Conservation (phyloP, 35 echinoderm and acorn worm species). For the Ophiothrix spiculata region DNA sequence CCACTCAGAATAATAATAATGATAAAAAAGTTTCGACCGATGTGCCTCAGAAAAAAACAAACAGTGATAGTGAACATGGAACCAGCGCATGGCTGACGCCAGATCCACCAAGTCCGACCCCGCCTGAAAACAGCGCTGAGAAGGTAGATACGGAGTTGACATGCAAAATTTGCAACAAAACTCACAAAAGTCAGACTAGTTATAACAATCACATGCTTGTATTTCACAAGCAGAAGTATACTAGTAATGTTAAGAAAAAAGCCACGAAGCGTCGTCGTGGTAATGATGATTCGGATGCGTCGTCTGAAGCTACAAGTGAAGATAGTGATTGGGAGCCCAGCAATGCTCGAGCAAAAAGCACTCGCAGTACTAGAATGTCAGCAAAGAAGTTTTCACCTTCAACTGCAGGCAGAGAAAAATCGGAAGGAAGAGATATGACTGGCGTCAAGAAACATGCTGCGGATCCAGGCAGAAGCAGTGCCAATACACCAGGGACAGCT, state of each 20-base stretch:
- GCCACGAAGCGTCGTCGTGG: not conserved
- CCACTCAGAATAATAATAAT: too few relatives aligned
- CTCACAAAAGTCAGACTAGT: not conserved
- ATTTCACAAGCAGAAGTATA: not conserved
- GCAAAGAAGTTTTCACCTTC: not conserved
- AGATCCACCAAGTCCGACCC: not conserved
- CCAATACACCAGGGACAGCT: too few relatives aligned
- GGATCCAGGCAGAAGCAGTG: too few relatives aligned
- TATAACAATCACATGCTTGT: not conserved
- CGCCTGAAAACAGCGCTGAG: not conserved
- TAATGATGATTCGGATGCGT: not conserved
- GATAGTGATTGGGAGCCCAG: not conserved
- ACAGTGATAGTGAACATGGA: too few relatives aligned
- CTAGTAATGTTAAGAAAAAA: not conserved
- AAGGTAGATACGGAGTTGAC: not conserved
- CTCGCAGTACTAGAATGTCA: not conserved
- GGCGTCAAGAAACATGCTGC: too few relatives aligned
- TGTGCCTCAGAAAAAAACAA: too few relatives aligned
- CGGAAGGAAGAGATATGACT: not conserved
- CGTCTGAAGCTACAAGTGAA: not conserved
- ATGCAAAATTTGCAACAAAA: not conserved
- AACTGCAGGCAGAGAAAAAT: not conserved
- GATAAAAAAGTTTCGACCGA: too few relatives aligned
- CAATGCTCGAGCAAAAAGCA: not conserved
- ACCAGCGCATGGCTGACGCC: not conserved